Evolutionary conservation across 1,140 invertebrate species (phyloP), one percentile per base, ranked within the genome.

Genomic region (Drosophila cardini): DNA sequence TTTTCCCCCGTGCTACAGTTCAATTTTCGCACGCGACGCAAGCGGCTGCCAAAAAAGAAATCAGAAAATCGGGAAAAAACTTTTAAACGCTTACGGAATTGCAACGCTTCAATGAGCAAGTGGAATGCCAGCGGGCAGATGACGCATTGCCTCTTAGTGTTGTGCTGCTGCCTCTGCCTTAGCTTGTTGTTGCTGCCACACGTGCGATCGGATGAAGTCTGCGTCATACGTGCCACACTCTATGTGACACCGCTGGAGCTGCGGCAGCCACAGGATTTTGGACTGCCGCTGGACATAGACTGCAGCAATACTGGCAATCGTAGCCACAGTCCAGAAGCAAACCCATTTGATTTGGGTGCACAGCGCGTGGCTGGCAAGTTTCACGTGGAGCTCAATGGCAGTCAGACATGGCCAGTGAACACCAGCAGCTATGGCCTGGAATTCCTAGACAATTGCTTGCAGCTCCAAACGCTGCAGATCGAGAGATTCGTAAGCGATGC

Each of bases 381-480:
- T 18, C 73, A 85, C 68, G 84, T 91, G 0, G 48, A 63, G 11
- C 70, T 91, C 9, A 78, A 91, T 53, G 90, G 90, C n/a, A 78
- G 67, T 5, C 71, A 78, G 9, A 86, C 83, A 13, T 71, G 81
- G 2, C 64, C 84, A 0, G 40, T 90, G 42, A 77, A 57, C 8
- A 50, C 71, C 0, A 16, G 61, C 11, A 90, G 80, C 7, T 91
- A 83, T 63, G 90, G 90, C 0, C 15, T 91, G 55, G 90, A 91
- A 55, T 90, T 76, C 57, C 42, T 91, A 50, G 78, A 79, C 9
- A 86, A 90, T 38, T 91, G 90, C 58, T 36, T 42, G 0, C 58
- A 78, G 2, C 50, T 91, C 15, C 68, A 76, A 1, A 75, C 63
- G 11, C 11, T 83, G 0, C 46, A 71, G 16, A 74, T 91, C 6